Conservation (phyloP, 2,797 vertebrate species). For the Ctenopoma kingsleyae region DNA sequence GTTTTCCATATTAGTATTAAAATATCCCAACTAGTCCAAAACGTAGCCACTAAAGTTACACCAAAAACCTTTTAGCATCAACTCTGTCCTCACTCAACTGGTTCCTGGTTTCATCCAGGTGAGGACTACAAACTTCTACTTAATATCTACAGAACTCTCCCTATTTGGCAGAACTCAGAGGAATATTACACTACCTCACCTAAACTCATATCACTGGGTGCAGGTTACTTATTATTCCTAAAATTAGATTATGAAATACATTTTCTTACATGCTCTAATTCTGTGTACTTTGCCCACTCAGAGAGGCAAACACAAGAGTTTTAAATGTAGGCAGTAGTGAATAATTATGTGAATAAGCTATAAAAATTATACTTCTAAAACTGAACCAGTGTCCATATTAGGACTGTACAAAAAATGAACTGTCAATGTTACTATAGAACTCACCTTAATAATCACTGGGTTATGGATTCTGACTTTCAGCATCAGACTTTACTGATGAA, state of each 20-base stretch:
- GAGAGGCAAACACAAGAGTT: not conserved
- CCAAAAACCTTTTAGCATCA: not conserved
- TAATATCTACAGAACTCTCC: not conserved
- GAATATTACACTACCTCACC: not conserved
- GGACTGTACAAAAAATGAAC: not conserved
- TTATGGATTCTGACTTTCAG: not conserved
- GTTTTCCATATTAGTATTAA: not conserved
- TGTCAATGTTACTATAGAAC: not conserved
- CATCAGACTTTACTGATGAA: not conserved
- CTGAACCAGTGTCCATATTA: not conserved
- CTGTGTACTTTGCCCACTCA: too few relatives aligned
- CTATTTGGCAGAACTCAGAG: not conserved
- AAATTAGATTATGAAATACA: not conserved
- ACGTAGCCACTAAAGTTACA: not conserved
- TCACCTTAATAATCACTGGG: not conserved
- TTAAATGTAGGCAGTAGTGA: too few relatives aligned
- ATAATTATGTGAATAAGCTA: too few relatives aligned
- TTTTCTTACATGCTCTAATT: not conserved
- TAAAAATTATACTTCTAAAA: too few relatives aligned
- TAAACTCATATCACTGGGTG: not conserved
- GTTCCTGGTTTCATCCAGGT: not conserved
- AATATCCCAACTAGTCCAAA: not conserved
- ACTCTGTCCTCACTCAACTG: not conserved
- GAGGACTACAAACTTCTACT: not conserved
- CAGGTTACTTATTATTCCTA: conserved; percentile 4